Evolutionary conservation across 37 sponge, comb jelly and placozoan species (phyloP).

Genomic region (Halisarca cf. caerulea): DNA sequence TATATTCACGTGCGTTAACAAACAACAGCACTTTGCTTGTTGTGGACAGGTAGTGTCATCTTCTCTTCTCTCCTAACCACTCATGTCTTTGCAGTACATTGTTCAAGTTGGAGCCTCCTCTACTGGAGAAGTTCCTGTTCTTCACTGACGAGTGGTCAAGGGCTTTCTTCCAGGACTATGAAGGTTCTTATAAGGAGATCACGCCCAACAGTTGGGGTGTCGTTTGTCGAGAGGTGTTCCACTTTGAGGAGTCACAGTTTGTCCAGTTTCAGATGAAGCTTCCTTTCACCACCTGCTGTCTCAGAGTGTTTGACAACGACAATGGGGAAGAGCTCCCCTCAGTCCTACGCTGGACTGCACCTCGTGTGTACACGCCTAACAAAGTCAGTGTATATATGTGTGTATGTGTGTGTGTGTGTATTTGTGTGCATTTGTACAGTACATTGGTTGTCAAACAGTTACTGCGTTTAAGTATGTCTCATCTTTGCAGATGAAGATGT

Average conservation of each 20-base stretch:
- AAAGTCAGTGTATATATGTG: constrained; percentile 33
- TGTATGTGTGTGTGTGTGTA: neutral
- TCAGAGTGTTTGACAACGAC: constrained; percentile 89
- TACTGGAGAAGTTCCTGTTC: constrained; percentile 68
- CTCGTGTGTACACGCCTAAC: constrained; percentile 65
- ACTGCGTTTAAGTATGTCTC: neutral
- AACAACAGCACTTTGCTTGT: too few species aligned
- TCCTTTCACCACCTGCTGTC: constrained; percentile 34
- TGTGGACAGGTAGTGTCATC: neutral
- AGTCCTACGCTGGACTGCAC: constrained; percentile 57
- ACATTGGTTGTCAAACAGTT: neutral
- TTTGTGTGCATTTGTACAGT: neutral
- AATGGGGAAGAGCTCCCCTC: constrained; percentile 69
- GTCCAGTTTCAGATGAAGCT: constrained; percentile 28
- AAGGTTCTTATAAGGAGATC: constrained; percentile 39
- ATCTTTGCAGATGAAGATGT: neutral
- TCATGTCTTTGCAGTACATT: neutral
- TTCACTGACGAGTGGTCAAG: constrained; percentile 45
- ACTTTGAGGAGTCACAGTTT: constrained; percentile 35
- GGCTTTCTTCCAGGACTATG: constrained; percentile 47
- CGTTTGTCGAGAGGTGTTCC: constrained; percentile 61
- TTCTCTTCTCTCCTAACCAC: neutral
- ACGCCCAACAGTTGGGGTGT: constrained; percentile 76
- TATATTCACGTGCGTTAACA: neutral
- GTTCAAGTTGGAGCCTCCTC: constrained; percentile 30